phyloP scores from a whole-genome alignment of 2,113 vertebrate genomes.

The Bagarius yarrelli region DNA sequence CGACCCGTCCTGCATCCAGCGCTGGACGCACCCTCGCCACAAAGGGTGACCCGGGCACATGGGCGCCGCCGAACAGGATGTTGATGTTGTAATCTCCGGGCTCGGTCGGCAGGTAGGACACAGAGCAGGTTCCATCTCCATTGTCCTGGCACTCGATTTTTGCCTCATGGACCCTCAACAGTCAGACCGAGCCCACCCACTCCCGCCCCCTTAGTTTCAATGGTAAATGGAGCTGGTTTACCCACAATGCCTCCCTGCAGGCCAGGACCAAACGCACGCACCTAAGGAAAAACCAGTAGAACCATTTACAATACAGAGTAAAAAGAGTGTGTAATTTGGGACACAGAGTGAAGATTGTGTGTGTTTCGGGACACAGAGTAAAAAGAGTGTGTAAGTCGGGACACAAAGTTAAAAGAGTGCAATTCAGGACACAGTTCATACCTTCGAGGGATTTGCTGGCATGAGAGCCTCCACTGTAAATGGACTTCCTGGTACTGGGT shows the following conservation, averaged over 20 bases:
- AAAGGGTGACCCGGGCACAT: conserved; percentile 91
- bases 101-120: conserved; percentile 87
- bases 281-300: conserved; percentile 63
- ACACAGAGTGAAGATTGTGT: not conserved
- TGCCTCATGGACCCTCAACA: conserved; percentile 88
- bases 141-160: conserved; percentile 92
- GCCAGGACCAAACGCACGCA: conserved; percentile 85
- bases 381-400: too few species aligned
- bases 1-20: conserved; percentile 86
- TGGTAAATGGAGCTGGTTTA: conserved; percentile 83
- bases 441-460: conserved; percentile 91
- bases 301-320: not conserved
- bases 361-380: not conserved
- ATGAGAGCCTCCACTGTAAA: conserved; percentile 87
- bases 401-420: not conserved
- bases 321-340: not conserved
- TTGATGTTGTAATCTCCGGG: conserved; percentile 85
- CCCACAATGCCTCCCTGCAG: conserved; percentile 84
- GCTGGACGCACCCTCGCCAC: conserved; percentile 76
- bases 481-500: conserved; percentile 88
- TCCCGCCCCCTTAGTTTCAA: conserved; percentile 88
- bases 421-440: conserved; percentile 47
- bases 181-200: conserved; percentile 86
- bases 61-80: conserved; percentile 83
- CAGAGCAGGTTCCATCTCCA: conserved; percentile 84